Percentiles rank a stretch among this genome's conserved stretches.
Evolutionary conservation across 2,797 vertebrate genomes (phyloP).

Genomic region (Hippoglossus hippoglossus): DNA sequence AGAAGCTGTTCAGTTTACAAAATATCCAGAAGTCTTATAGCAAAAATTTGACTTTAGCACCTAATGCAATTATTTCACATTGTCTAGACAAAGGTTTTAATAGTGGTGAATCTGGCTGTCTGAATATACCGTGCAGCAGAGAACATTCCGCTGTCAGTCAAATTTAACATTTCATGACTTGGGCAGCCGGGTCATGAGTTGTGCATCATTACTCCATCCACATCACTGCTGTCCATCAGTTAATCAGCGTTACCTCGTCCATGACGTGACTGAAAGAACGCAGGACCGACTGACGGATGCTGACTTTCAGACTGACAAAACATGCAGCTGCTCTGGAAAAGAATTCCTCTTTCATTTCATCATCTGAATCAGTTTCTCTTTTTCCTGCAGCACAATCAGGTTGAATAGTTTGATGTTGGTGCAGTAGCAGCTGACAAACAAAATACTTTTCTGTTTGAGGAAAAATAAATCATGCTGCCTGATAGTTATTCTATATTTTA

Average conservation of each 20-base stretch:
- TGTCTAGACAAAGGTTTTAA: conserved; percentile 8
- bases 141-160: conserved; percentile 20
- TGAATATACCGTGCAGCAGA: neutral
- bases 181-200: conserved; percentile 15
- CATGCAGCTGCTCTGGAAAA: neutral
- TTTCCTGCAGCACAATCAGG: neutral
- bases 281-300: neutral
- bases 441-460: too few species aligned
- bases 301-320: conserved; percentile 15
- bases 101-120: conserved; percentile 14
- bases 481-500: too few species aligned
- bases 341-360: neutral
- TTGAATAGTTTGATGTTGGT: neutral
- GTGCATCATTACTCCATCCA: conserved; percentile 21
- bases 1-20: too few species aligned
- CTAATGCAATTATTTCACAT: conserved; percentile 10
- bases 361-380: neutral
- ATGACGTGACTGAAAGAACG: conserved; percentile 8
- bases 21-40: neutral
- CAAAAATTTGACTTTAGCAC: neutral
- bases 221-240: neutral
- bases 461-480: too few species aligned
- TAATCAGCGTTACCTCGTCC: conserved; percentile 5
- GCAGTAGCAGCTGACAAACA: too few species aligned
- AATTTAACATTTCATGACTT: conserved; percentile 25